A percentile compares a stretch with the other conserved stretches of the same genome.
phyloP scores from a whole-genome alignment of 1,140 invertebrate genomes.

The Halesus radiatus region DNA sequence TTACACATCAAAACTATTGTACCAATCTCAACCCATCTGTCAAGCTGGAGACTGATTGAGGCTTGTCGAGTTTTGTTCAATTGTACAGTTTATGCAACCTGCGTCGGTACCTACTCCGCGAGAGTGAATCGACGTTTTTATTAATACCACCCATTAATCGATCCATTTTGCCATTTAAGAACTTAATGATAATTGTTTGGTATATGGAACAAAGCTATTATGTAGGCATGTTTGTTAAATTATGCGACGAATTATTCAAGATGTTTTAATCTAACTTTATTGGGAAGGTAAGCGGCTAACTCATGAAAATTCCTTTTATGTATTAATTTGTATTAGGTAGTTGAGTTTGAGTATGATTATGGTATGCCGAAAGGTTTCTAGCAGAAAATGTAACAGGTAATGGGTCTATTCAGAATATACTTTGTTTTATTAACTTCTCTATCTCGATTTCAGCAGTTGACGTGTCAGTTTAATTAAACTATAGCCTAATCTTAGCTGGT shows the following conservation, averaged over 20 bases:
- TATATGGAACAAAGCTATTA: slow-evolving; percentile 6
- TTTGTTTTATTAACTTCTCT: too few species aligned
- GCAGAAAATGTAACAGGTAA: too few species aligned
- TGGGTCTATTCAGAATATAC: too few species aligned
- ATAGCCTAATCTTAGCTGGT: too few species aligned
- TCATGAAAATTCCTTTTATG: too few species aligned
- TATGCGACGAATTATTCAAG: neutral
- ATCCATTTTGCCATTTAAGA: slow-evolving; percentile 23
- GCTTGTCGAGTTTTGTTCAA: neutral
- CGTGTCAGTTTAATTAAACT: too few species aligned
- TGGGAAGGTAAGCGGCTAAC: too few species aligned
- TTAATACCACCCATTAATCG: slow-evolving; percentile 24
- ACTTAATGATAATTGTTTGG: neutral
- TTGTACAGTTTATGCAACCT: neutral
- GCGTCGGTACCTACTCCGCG: neutral
- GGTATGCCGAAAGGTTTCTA: too few species aligned
- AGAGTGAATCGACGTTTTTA: slow-evolving; percentile 15
- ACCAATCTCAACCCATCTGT: neutral
- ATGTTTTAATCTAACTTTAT: neutral
- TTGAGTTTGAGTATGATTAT: too few species aligned
- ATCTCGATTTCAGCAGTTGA: too few species aligned
- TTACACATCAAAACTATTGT: slow-evolving; percentile 28
- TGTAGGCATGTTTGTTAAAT: neutral
- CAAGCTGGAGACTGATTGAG: neutral
- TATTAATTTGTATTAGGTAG: too few species aligned